Percentiles rank a stretch among this genome's conserved stretches.
phyloP scores from a whole-genome alignment of 2,113 vertebrate species.

The Morone chrysops region DNA sequence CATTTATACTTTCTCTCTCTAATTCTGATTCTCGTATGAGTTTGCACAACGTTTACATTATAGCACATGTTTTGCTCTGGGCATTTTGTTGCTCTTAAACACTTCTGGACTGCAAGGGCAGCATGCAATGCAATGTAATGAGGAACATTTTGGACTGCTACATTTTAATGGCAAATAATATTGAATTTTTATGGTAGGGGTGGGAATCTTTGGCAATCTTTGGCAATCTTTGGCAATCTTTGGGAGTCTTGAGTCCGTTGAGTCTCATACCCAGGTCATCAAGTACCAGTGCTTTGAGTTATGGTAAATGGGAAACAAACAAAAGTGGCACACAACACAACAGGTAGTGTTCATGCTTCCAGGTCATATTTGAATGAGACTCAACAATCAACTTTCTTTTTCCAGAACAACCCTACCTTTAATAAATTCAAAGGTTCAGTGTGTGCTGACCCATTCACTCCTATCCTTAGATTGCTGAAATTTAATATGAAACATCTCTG shows the following conservation, averaged over 20 bases:
- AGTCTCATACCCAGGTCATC: too few relatives aligned
- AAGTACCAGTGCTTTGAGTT: too few relatives aligned
- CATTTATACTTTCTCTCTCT: background rate
- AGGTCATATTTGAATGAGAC: too few relatives aligned
- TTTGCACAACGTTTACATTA: background rate
- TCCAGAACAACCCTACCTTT: too few relatives aligned
- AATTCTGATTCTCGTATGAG: slow-evolving; percentile 8
- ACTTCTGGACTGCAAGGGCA: slow-evolving; percentile 2
- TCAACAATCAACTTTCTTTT: too few relatives aligned
- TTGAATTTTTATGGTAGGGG: background rate
- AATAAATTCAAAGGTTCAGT: background rate
- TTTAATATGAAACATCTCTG: background rate
- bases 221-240: too few relatives aligned
- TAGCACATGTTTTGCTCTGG: slow-evolving; percentile 9
- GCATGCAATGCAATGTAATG: background rate
- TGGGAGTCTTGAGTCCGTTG: too few relatives aligned
- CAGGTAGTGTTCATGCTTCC: too few relatives aligned
- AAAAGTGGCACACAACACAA: too few relatives aligned
- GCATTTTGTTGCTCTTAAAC: slow-evolving; percentile 20
- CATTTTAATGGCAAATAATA: background rate
- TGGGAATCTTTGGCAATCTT: background rate
- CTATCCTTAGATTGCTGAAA: background rate
- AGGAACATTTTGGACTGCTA: background rate
- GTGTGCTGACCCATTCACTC: background rate
- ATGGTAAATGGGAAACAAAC: too few relatives aligned